Evolutionary conservation across 2,113 vertebrate species (phyloP).

Genomic region (Sorex araneus): DNA sequence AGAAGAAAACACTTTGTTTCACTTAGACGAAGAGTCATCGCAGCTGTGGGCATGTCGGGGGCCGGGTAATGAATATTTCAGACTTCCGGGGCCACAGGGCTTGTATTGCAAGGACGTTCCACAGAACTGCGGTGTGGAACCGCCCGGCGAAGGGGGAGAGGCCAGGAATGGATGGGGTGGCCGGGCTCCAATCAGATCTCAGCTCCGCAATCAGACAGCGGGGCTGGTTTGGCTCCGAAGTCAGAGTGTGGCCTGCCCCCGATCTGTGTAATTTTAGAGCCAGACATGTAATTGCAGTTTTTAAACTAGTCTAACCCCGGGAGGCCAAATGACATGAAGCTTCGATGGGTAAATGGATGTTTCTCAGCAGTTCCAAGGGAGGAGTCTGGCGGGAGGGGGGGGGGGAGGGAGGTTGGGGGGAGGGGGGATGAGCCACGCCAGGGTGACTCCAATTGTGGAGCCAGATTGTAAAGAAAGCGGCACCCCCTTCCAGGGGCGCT

Average conservation of each 20-base stretch:
- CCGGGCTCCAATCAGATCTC: neutral
- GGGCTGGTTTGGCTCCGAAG: neutral
- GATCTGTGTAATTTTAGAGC: neutral
- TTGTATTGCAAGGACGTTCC: no score
- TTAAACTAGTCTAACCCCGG: neutral
- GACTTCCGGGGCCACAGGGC: neutral
- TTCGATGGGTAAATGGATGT: neutral
- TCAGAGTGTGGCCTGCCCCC: neutral
- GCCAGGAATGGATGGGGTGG: neutral
- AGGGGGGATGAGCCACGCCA: neutral
- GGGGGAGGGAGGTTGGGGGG: no score
- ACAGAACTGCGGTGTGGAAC: no score
- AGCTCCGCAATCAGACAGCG: neutral
- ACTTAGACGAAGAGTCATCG: neutral
- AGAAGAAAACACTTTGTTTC: slow-evolving; percentile 17
- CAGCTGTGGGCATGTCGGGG: neutral
- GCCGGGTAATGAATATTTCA: neutral
- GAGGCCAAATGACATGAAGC: neutral
- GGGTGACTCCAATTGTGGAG: neutral
- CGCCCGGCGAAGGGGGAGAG: no score
- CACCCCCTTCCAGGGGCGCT: neutral
- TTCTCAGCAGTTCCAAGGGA: neutral
- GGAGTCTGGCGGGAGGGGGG: neutral
- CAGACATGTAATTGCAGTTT: neutral
- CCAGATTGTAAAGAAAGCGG: neutral